Evolutionary conservation across 2,888 invertebrate genomes (phyloP), one percentile per base, ranked within the genome.

Genomic region (Anoncus sp.): DNA sequence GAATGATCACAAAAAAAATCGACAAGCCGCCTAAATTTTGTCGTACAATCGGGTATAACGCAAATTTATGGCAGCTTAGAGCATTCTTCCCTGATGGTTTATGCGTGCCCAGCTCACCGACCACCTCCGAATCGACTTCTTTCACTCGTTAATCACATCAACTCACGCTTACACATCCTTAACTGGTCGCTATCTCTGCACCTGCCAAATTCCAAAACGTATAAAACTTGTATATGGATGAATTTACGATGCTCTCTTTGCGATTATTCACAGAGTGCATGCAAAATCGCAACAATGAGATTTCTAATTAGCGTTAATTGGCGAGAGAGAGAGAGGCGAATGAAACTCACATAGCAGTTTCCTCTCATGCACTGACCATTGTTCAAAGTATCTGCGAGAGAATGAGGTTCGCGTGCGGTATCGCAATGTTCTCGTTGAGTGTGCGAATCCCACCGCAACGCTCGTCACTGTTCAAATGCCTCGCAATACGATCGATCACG

Each of bases 221-320:
- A 31, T 20, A 20, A 43, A 43, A 43, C n/a, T n/a, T 27, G n/a
- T 22, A 35, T 12, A 40, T 5, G 9, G 18, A 14, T 40, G 31
- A 16, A 31, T 49, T 49, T 60, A 70, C 27, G 5, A 16, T 14
- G 14, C 20, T 10, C 69, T 40, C 69, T 57, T 69, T 31, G 57
- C 20, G 35, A 31, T 69, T n/a, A 47, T 69, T 53, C 69, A n/a
- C 47, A 6, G 69, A 69, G 57, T 55, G 35, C 16, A 57, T 35
- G 35, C 65, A 16, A 27, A 47, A 66, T 49, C 22, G 45, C 38
- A 75, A 75, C 75, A 75, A 78, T 71, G 75, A 71, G 75, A 62
- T 31, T 55, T 55, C 49, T 75, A 75, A 78, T 78, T 75, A 78
- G 65, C 71, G 71, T 31, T 75, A 67, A 78, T 78, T 75, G 71